A percentile compares a stretch with the other conserved stretches of the same genome.
Evolutionary conservation across 2,113 vertebrate species (phyloP).

Genomic region (Pseudorasbora parva): DNA sequence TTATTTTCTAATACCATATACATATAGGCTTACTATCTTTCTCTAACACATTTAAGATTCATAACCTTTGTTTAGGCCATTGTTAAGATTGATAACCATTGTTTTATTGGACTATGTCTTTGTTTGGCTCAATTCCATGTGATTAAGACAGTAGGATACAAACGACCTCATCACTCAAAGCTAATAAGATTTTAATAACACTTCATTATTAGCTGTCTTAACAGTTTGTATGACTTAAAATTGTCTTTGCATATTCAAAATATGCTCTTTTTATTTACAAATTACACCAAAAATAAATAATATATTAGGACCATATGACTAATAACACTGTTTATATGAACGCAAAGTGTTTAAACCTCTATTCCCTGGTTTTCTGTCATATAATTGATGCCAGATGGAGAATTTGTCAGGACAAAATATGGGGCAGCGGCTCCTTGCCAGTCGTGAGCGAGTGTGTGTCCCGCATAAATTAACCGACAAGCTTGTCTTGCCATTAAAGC

Average conservation of each 20-base stretch:
- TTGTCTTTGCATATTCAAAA: neutral
- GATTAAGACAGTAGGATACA: constrained; percentile 19
- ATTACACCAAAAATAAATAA: neutral
- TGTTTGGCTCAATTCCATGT: constrained; percentile 28
- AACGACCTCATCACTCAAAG: constrained; percentile 17
- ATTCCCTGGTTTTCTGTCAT: constrained; percentile 17
- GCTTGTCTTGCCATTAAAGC: neutral
- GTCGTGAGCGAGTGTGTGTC: neutral
- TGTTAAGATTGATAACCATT: too few species aligned
- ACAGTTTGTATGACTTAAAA: neutral
- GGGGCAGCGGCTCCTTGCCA: constrained; percentile 26
- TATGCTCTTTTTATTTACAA: neutral
- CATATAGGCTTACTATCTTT: neutral
- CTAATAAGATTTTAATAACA: constrained; percentile 8
- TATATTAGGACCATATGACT: neutral
- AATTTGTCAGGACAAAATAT: constrained; percentile 32
- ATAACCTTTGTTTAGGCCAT: neutral
- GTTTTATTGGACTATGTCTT: neutral
- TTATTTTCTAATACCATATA: neutral
- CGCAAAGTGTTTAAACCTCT: neutral
- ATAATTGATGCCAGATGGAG: constrained; percentile 33
- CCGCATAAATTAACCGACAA: constrained; percentile 18
- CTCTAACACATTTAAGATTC: constrained; percentile 15
- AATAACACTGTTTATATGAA: neutral
- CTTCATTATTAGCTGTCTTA: neutral